Evolutionary conservation across 2,113 vertebrate species (phyloP).

Genomic region (Oxyura jamaicensis): DNA sequence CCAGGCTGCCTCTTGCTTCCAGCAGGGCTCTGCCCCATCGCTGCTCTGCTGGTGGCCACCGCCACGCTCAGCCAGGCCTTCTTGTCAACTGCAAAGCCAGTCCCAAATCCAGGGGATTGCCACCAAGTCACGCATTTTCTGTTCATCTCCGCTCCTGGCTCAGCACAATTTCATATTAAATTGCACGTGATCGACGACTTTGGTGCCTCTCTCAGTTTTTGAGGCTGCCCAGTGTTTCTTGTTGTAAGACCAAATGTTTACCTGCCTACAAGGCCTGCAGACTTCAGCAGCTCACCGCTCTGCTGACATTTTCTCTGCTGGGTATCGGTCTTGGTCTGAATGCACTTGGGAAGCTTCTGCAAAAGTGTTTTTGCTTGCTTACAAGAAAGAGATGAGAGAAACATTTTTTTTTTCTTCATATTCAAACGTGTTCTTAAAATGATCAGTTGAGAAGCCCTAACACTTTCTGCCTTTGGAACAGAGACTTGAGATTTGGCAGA

Average conservation of each 20-base stretch:
- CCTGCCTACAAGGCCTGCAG: background rate
- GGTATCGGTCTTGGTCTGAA: background rate
- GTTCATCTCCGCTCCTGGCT: background rate
- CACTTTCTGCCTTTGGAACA: background rate
- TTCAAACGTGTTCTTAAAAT: background rate
- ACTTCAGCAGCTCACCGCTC: background rate
- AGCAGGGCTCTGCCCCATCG: too few species aligned
- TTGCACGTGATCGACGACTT: background rate
- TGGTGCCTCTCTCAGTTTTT: background rate
- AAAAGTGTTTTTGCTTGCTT: background rate
- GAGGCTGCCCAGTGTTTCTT: background rate
- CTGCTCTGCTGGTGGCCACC: too few species aligned
- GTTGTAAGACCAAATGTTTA: background rate
- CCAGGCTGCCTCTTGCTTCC: too few species aligned
- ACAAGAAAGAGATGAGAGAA: background rate
- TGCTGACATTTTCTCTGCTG: background rate
- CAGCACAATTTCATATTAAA: background rate
- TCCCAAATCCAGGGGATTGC: background rate
- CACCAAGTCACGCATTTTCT: background rate
- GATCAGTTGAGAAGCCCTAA: slow-evolving; percentile 10
- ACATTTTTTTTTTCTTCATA: background rate
- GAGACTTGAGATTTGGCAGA: slow-evolving; percentile 11
- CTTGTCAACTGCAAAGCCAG: background rate
- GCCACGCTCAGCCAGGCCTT: background rate
- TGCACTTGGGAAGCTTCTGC: background rate